Conservation (phyloP, 2,113 vertebrate species). For the Stomatorhinus ivindoensis region DNA sequence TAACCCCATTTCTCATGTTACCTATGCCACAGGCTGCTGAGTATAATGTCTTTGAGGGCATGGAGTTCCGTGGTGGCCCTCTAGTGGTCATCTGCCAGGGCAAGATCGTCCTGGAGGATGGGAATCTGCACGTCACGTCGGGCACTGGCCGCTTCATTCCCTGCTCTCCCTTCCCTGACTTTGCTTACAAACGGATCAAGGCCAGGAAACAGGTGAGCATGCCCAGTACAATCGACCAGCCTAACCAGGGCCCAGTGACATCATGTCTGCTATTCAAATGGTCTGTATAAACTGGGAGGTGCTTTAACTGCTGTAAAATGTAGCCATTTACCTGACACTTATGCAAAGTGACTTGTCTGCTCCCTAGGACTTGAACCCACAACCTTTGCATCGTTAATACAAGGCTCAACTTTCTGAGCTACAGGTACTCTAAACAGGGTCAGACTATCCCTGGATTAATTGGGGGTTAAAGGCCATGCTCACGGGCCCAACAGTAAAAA, state of each 20-base stretch:
- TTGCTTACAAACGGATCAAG: constrained; percentile 92
- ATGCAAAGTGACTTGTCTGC: neutral
- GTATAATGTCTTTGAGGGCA: constrained; percentile 94
- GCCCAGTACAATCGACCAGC: neutral
- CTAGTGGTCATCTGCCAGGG: constrained; percentile 90
- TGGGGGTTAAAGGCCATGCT: neutral
- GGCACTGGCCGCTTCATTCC: constrained; percentile 87
- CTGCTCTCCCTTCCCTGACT: constrained; percentile 82
- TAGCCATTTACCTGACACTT: neutral
- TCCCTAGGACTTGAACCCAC: neutral
- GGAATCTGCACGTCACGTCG: constrained; percentile 76
- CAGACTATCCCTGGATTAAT: neutral
- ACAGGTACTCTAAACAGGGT: neutral
- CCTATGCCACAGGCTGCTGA: constrained; percentile 69
- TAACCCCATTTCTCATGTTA: neutral
- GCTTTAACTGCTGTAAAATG: neutral
- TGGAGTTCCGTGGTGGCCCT: constrained; percentile 86
- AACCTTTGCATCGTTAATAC: neutral
- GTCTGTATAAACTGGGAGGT: neutral
- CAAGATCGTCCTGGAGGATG: constrained; percentile 89
- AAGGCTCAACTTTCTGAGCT: neutral
- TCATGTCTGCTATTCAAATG: neutral
- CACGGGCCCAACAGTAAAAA: neutral
- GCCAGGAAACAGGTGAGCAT: constrained; percentile 85
- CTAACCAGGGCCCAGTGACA: neutral